Percentiles rank a stretch among this genome's conserved stretches.
Evolutionary conservation across 2,113 vertebrate genomes (phyloP).

Genomic region (Oncorhynchus kisutch): DNA sequence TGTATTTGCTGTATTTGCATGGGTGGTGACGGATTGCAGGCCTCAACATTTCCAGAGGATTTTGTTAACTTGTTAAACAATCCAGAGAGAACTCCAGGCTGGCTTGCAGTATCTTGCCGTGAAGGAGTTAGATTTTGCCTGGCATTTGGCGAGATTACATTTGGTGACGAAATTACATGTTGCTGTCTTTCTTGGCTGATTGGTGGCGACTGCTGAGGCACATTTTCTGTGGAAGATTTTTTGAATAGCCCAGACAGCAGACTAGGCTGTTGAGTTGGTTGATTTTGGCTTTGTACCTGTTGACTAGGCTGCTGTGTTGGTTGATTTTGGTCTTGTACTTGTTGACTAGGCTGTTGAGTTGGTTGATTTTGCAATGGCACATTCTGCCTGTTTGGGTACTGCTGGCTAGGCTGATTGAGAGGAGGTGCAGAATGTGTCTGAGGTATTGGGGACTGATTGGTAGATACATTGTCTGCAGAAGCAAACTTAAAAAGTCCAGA

Average conservation of each 20-base stretch:
- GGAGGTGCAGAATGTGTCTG: not conserved
- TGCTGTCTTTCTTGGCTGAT: constrained; percentile 34
- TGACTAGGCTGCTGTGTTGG: constrained; percentile 25
- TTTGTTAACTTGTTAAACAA: constrained; percentile 69
- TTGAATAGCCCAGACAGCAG: constrained; percentile 68
- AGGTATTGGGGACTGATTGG: constrained; percentile 17
- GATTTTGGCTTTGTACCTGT: constrained; percentile 30
- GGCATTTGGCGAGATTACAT: not conserved
- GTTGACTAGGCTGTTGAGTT: constrained; percentile 26
- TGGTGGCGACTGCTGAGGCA: constrained; percentile 26
- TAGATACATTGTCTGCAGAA: constrained; percentile 60
- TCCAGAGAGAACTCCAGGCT: constrained; percentile 68
- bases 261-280: constrained; percentile 40
- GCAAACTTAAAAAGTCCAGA: constrained; percentile 70
- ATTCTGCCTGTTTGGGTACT: constrained; percentile 35
- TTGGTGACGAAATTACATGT: no score
- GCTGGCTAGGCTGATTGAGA: constrained; percentile 21
- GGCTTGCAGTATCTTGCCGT: constrained; percentile 34
- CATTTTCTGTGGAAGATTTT: constrained; percentile 72
- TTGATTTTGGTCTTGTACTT: constrained; percentile 28
- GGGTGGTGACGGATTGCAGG: constrained; percentile 27
- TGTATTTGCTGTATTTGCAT: constrained; percentile 26
- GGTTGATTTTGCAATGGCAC: constrained; percentile 11
- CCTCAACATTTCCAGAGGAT: constrained; percentile 63
- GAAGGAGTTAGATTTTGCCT: constrained; percentile 23